Evolutionary conservation across 2,113 vertebrate species (phyloP), one percentile per base, ranked within the genome.

Genomic region (Toxostoma redivivum): DNA sequence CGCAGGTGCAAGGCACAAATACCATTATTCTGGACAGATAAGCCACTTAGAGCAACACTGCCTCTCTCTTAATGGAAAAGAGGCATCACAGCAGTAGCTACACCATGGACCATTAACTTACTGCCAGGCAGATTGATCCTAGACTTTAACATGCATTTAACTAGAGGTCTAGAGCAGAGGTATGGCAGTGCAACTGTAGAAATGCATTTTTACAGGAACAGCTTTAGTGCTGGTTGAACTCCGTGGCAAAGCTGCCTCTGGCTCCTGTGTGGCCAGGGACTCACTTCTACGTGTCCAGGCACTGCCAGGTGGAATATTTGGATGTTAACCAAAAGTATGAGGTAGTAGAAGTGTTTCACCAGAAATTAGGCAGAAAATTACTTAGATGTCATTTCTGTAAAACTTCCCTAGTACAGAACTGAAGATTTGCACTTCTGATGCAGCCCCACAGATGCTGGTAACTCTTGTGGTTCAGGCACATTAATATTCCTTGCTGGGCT

Each of bases 121-220:
- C 79, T 90, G 61, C 64, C 79, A 88, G 76, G 54, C 62, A 62
- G 58, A 70, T 82, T 91, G 74, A 90, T 66, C 81, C 58, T 54
- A 16, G 44, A 44, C 11, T 70, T 84, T 56, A 94, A 31, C 40
- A 65, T 45, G 50, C 35, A 13, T 81, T 93, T 94, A 88, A 79
- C 57, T 76, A 44, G 89, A 82, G 50, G 61, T 81, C 76, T 61
- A 44, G 38, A 80, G 56, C 72, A 78, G 44, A 82, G 30, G 27
- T 19, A 40, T 15, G 19, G n/a, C 42, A 64, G 76, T 22, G 38
- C 61, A 86, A 17, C 13, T 18, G 14, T 16, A 62, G 54, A 94
- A 87, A 82, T 51, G n/a, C 23, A 57, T 64, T 87, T 81, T 70
- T 33, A 65, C 11, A n/a, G 33, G 17, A 71, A 4, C 12, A 37